Evolutionary conservation across 2,888 invertebrate species (phyloP), one percentile per base, ranked within the genome.

Genomic region (Campoletis raptor): DNA sequence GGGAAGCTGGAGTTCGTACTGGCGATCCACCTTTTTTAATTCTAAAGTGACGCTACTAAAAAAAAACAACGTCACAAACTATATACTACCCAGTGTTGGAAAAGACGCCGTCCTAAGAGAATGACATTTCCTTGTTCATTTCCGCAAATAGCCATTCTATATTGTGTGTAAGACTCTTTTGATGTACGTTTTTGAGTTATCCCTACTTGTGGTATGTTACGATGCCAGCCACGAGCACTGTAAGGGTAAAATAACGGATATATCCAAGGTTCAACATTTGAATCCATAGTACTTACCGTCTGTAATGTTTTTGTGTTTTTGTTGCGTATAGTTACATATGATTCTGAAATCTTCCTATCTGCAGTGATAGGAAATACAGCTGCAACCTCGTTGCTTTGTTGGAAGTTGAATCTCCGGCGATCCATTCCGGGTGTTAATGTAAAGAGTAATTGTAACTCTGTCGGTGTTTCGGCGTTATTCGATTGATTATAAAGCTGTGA

Each of bases 171-270:
- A 37, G 78, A 74, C 30, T 67, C 78, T 69, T 80, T 57, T 5
- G 85, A 76, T 36, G 83, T 61, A 64, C 73, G 57, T 70, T 61
- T 52, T 18, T 12, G 18, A 48, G 48, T 36, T 24, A 64, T 24
- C 18, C 37, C 61, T 10, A 69, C 69, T 54, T 66, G 76, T 42
- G 52, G 12, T 5, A 76, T 48, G 52, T 83, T 66, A 6, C 64
- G 37, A 83, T 78, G 70, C 83, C 87, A 70, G 24, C 70, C 70
- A 83, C 80, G 80, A 37, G 88, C 85, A 37, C 89, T 88, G 81
- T 70, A 64, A 3, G 83, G 79, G 54, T 83, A 85, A 72, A 82
- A 79, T 21, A 85, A 52, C 57, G 85, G 82, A 37, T 70, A 48
- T 15, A 70, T 48, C 70, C 87, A 84, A 36, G 85, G 72, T 69